phyloP scores from a whole-genome alignment of 2,888 invertebrate species.

The Hydriomena furcata region DNA sequence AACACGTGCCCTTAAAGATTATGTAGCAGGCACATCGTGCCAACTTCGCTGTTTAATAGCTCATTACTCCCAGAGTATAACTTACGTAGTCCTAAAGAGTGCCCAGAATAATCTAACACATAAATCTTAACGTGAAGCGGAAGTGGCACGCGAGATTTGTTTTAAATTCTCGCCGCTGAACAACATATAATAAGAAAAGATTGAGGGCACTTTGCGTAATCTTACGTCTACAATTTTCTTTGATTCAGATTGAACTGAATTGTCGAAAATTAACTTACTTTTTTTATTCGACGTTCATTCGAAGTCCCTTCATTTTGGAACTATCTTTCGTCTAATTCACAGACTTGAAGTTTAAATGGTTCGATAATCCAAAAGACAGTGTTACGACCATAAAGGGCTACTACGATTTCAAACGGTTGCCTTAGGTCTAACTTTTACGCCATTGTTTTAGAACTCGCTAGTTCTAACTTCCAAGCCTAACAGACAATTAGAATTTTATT shows the following conservation, averaged over 20 bases:
- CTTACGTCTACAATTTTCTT: slow-evolving; percentile 5
- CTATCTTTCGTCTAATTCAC: too few species aligned
- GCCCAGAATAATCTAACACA: slow-evolving; percentile 57
- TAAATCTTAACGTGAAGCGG: slow-evolving; percentile 54
- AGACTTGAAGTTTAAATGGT: too few species aligned
- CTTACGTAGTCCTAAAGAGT: slow-evolving; percentile 55
- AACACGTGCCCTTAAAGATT: slow-evolving; percentile 63
- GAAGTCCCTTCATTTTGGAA: too few species aligned
- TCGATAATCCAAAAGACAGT: too few species aligned
- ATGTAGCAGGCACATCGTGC: slow-evolving; percentile 52
- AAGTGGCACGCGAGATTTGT: slow-evolving; percentile 51
- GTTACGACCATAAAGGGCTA: too few species aligned
- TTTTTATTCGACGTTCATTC: too few species aligned
- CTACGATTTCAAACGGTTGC: too few species aligned
- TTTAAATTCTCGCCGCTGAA: slow-evolving; percentile 46
- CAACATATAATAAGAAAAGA: slow-evolving; percentile 33
- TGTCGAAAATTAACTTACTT: neutral
- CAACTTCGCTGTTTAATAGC: slow-evolving; percentile 66
- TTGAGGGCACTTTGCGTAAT: slow-evolving; percentile 22
- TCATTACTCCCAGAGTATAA: slow-evolving; percentile 57
- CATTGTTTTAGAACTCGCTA: neutral
- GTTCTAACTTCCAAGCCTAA: neutral
- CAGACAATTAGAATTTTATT: neutral
- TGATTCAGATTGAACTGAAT: slow-evolving; percentile 5
- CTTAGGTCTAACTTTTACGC: too few species aligned